These are phyloP conservation scores for Thereva unica DNA, from an alignment of 2,888 invertebrate species.

Conservation along the genomic window DNA sequence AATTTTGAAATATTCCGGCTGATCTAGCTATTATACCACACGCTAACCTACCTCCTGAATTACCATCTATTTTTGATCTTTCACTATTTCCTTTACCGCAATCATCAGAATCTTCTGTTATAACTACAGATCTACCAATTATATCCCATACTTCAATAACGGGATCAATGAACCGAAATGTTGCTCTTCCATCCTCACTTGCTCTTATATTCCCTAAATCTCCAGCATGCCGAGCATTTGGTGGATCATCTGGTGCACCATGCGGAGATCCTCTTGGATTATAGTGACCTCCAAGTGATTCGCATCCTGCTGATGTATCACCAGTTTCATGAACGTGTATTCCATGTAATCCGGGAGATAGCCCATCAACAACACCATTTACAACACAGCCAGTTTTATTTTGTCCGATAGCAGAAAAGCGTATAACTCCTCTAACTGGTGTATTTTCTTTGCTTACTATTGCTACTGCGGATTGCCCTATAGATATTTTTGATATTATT, in stretches of 20 bases:
- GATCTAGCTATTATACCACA: constrained; percentile 90
- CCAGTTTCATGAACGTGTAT: constrained; percentile 71
- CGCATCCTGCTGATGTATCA: constrained; percentile 67
- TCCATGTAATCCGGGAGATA: constrained; percentile 64
- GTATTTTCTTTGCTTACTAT: constrained; percentile 63
- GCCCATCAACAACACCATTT: constrained; percentile 84
- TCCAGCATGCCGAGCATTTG: constrained; percentile 63
- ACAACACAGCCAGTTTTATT: constrained; percentile 66
- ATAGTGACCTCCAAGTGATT: constrained; percentile 66
- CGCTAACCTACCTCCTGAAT: constrained; percentile 71
- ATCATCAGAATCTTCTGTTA: constrained; percentile 68
- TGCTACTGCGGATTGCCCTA: constrained; percentile 69
- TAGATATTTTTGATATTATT: background rate
- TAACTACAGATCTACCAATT: constrained; percentile 77
- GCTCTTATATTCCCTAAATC: constrained; percentile 69
- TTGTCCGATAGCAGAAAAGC: constrained; percentile 63
- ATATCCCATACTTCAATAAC: constrained; percentile 71
- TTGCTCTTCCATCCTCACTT: constrained; percentile 66
- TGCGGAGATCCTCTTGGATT: constrained; percentile 62
- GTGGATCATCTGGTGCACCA: constrained; percentile 59
- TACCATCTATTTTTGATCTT: constrained; percentile 65
- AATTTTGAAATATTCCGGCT: constrained; percentile 83
- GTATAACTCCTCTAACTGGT: constrained; percentile 71
- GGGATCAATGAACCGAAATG: constrained; percentile 66
- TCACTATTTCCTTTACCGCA: constrained; percentile 61